Percentiles rank a stretch among this genome's conserved stretches.
Conservation (phyloP, 2,888 invertebrate genomes). For the Ichneumoninae sp. region DNA sequence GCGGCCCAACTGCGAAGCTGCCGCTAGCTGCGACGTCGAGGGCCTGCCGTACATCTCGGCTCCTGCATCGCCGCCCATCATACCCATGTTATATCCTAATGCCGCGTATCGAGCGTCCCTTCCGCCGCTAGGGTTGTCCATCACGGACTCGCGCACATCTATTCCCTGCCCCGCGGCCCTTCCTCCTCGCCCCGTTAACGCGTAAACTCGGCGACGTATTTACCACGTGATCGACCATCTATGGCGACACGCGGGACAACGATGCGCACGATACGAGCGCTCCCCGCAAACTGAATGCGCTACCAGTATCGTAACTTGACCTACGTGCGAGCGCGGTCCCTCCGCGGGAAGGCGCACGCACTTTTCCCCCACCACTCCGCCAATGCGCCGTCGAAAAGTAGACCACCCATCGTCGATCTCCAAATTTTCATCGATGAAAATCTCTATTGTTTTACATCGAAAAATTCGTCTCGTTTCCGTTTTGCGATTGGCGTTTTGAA, state of each 20-base stretch:
- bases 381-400: slow-evolving; percentile 75
- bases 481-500: not conserved
- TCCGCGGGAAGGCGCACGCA: slow-evolving; percentile 72
- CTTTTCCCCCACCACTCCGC: slow-evolving; percentile 74
- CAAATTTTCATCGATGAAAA: slow-evolving; percentile 36
- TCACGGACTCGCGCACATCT: slow-evolving; percentile 85
- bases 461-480: slow-evolving; percentile 46
- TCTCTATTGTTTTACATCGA: not conserved
- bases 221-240: slow-evolving; percentile 82
- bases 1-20: slow-evolving; percentile 80
- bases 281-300: slow-evolving; percentile 81
- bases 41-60: slow-evolving; percentile 90
- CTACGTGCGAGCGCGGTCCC: slow-evolving; percentile 82
- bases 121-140: slow-evolving; percentile 95
- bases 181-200: slow-evolving; percentile 83
- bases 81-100: slow-evolving; percentile 94
- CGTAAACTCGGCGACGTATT: slow-evolving; percentile 85
- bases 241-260: slow-evolving; percentile 75
- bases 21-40: slow-evolving; percentile 80
- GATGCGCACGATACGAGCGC: slow-evolving; percentile 80
- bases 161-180: slow-evolving; percentile 76
- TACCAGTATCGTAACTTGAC: slow-evolving; percentile 84
- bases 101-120: slow-evolving; percentile 94
- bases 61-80: slow-evolving; percentile 91
- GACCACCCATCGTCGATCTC: slow-evolving; percentile 66